These are phyloP conservation scores for Conomelus anceps DNA, from an alignment of 2,888 invertebrate genomes.

Conservation along the genomic window DNA sequence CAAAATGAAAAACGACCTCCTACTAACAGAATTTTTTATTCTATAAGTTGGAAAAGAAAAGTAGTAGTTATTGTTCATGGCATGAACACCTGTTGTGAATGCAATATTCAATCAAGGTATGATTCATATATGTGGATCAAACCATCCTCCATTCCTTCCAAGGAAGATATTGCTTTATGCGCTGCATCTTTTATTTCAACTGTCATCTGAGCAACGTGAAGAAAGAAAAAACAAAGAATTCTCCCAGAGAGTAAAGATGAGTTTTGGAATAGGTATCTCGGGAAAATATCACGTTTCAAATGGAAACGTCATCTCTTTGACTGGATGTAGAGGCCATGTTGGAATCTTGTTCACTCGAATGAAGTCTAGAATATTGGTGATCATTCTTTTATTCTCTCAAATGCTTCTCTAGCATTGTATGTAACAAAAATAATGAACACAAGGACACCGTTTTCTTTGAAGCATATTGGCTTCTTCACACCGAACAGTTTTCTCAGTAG, in stretches of 20 bases:
- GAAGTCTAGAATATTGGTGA: not conserved
- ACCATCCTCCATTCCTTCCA: not conserved
- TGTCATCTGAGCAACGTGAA: not conserved
- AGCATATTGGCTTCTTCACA: not conserved
- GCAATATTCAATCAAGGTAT: not conserved
- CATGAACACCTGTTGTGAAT: not conserved
- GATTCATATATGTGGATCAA: not conserved
- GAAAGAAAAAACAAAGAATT: not conserved
- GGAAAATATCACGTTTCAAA: not conserved
- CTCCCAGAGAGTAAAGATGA: not conserved
- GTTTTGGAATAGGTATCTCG: not conserved
- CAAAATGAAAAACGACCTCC: no score
- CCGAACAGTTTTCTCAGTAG: not conserved
- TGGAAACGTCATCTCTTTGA: not conserved
- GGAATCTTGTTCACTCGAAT: not conserved
- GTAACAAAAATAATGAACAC: not conserved
- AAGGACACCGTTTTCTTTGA: no score
- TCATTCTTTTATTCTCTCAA: not conserved
- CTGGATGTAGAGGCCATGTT: not conserved
- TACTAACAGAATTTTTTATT: not conserved
- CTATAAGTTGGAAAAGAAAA: not conserved
- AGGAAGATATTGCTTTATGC: not conserved
- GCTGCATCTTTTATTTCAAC: not conserved
- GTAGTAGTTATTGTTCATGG: no score
- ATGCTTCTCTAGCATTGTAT: not conserved